Percentiles rank a stretch among this genome's conserved stretches.
Conservation (phyloP, 2,888 invertebrate genomes). For the Synanthedon tipuliformis region DNA sequence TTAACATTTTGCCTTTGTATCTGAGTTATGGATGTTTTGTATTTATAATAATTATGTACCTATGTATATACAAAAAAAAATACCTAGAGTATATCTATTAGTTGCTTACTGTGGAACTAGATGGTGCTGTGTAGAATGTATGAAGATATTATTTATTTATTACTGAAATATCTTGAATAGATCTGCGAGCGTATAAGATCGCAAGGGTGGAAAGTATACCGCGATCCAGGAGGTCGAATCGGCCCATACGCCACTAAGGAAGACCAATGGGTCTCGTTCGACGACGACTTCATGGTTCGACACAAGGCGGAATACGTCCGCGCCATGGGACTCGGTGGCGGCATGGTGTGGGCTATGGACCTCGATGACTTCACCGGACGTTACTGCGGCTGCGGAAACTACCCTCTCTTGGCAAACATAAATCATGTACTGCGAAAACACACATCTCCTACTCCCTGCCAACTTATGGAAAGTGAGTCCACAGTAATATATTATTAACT, state of each 20-base stretch:
- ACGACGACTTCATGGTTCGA: conserved; percentile 85
- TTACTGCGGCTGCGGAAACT: conserved; percentile 83
- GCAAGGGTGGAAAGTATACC: conserved; percentile 81
- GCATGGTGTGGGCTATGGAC: conserved; percentile 92
- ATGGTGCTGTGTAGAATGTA: no score
- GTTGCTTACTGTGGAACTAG: no score
- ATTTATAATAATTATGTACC: no score
- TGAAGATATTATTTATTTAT: no score
- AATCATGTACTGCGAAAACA: conserved; percentile 82
- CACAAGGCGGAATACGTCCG: conserved; percentile 87
- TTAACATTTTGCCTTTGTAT: no score
- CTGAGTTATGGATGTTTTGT: no score
- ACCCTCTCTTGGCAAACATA: conserved; percentile 82
- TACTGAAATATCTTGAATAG: conserved; percentile 53
- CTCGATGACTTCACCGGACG: conserved; percentile 85
- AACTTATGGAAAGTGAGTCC: conserved; percentile 49
- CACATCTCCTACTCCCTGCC: conserved; percentile 69
- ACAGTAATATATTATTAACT: no score
- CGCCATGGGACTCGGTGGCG: conserved; percentile 83
- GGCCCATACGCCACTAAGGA: conserved; percentile 87
- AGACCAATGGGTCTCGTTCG: conserved; percentile 95
- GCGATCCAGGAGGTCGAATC: conserved; percentile 83
- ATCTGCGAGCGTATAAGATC: conserved; percentile 83
- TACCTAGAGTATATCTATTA: no score
- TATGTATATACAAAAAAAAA: no score